Percentiles rank a stretch among this genome's conserved stretches.
phyloP scores from a whole-genome alignment of 2,797 vertebrate species.

The Urocyon cinereoargenteus region DNA sequence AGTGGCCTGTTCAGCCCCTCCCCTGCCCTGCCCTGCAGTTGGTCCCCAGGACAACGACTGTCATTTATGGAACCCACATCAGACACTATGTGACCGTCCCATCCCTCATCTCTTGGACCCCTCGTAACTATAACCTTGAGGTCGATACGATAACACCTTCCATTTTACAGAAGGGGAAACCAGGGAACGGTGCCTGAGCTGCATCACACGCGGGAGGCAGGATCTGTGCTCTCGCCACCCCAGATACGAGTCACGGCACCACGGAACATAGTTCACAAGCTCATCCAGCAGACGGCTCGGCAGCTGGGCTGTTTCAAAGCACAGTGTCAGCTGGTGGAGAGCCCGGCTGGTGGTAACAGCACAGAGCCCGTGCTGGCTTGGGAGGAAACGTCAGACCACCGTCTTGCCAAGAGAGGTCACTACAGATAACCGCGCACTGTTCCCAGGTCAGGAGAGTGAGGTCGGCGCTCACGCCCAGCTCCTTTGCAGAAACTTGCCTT shows the following conservation, averaged over 20 bases:
- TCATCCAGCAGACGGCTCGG: not conserved
- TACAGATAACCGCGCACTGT: not conserved
- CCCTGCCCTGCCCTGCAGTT: not conserved
- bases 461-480: accelerated
- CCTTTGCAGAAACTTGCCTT: not conserved
- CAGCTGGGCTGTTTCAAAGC: not conserved
- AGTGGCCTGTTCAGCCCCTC: accelerated
- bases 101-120: not conserved
- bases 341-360: not conserved
- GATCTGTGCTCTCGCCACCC: accelerated
- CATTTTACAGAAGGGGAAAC: not conserved
- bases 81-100: accelerated
- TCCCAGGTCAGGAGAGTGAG: accelerated
- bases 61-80: accelerated
- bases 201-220: accelerated
- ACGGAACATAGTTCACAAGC: not conserved
- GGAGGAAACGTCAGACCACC: not conserved
- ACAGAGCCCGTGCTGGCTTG: not conserved
- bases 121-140: not conserved
- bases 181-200: not conserved
- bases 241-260: accelerated
- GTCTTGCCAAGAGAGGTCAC: not conserved
- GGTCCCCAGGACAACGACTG: accelerated
- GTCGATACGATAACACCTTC: accelerated
- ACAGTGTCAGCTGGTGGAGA: not conserved